phyloP scores from a whole-genome alignment of 1,140 invertebrate species.

The Drosophila nigrodunni region DNA sequence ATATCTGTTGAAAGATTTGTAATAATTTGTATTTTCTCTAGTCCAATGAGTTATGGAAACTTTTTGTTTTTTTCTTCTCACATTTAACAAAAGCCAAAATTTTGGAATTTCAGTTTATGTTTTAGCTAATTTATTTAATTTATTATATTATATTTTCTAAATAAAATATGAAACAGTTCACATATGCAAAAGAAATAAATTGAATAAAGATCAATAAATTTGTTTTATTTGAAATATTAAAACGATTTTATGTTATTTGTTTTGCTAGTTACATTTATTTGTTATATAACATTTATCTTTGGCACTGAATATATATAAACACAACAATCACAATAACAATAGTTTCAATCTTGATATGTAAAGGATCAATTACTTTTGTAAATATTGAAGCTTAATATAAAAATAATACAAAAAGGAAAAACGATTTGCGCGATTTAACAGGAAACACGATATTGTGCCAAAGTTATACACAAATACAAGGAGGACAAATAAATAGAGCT shows the following conservation, averaged over 20 bases:
- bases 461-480: slow-evolving; percentile 13
- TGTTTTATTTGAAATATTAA: slow-evolving; percentile 9
- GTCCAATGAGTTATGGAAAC: slow-evolving; percentile 49
- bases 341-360: slow-evolving; percentile 51
- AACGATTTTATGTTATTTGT: neutral
- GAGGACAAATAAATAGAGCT: slow-evolving; percentile 19
- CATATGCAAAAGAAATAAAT: slow-evolving; percentile 70
- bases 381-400: slow-evolving; percentile 30
- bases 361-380: slow-evolving; percentile 25
- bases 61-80: slow-evolving; percentile 41
- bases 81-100: slow-evolving; percentile 55
- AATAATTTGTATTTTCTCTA: slow-evolving; percentile 43
- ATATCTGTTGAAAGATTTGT: slow-evolving; percentile 40
- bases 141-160: slow-evolving; percentile 66
- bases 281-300: slow-evolving; percentile 55
- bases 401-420: slow-evolving; percentile 20
- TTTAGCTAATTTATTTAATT: slow-evolving; percentile 80
- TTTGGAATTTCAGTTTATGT: slow-evolving; percentile 73
- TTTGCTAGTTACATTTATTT: slow-evolving; percentile 38
- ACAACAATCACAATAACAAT: slow-evolving; percentile 43
- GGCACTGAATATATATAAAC: slow-evolving; percentile 45
- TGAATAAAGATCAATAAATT: slow-evolving; percentile 54
- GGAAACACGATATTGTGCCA: slow-evolving; percentile 55
- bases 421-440: slow-evolving; percentile 35
- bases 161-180: slow-evolving; percentile 46